Base-by-base conservation (phyloP, 2,113 vertebrate genomes). In the Piprites chloris region DNA sequence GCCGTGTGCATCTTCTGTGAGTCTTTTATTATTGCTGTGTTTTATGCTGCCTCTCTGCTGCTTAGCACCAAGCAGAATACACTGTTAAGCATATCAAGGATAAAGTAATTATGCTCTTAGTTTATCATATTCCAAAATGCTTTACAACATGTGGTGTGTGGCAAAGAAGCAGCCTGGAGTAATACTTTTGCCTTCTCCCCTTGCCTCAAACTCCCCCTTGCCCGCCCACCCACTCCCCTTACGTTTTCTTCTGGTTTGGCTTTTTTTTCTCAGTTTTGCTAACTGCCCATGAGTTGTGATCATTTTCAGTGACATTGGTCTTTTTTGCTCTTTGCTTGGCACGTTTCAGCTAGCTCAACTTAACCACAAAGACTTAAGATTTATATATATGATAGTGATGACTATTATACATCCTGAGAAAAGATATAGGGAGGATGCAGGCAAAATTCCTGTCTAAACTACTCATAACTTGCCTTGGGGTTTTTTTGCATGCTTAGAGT, bases 141-240 rank as follows among this genome's bases (percentile, higher is more conserved):
- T 85, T 95, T 77, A 42, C 26, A 66, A 11, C 0, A 0, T 12
- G 12, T 72, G 23, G 2, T 59, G 2, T 59, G 46, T 21, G 49
- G 18, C 46, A 80, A 83, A 78, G 28, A n/a, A 62, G 21, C 12
- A 56, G 26, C 44, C n/a, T 27, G 30, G 35, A 93, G 32, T 33
- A 76, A 56, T 19, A 14, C 41, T 41, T 86, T 32, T 78, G 6
- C 32, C 32, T 92, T 55, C 12, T 77, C 13, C 26, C 8, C 16
- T 84, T 75, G 33, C 44, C 56, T 82, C 35, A 21, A 21, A 23
- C 7, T 44, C 9, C 26, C 10, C 3, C 6, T 11, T 53, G 32
- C 35, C 24, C 22, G 23, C 22, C 12, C 17, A 12, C 5, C 5
- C 27, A 7, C 0, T 0, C 14, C 17, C 11, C 21, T 44, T 59